A percentile compares a stretch with the other conserved stretches of the same genome.
Conservation (phyloP, 2,888 invertebrate species). For the Sussaba pulchella region DNA sequence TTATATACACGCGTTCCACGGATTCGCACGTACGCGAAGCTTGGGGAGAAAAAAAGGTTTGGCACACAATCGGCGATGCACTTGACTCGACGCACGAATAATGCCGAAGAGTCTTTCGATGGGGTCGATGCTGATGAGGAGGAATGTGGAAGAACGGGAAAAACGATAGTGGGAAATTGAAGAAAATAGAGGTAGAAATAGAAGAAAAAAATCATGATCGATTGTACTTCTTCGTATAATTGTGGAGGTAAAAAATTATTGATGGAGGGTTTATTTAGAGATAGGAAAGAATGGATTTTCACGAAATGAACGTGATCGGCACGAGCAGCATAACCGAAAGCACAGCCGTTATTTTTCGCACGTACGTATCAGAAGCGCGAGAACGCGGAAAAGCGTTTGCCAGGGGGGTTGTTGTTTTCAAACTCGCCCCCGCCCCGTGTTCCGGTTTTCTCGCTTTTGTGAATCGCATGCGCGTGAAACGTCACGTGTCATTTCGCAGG, state of each 20-base stretch:
- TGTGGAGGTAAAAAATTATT: too few species aligned
- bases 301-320: conserved; percentile 44
- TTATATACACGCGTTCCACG: conserved; percentile 31
- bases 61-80: too few species aligned
- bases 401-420: conserved; percentile 52
- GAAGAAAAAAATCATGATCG: too few species aligned
- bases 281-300: conserved; percentile 57
- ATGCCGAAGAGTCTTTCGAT: conserved; percentile 41
- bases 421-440: conserved; percentile 64
- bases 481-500: conserved; percentile 80
- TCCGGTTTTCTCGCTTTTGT: conserved; percentile 51
- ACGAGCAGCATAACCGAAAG: conserved; percentile 21
- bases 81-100: conserved; percentile 28
- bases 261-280: too few species aligned
- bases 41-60: too few species aligned
- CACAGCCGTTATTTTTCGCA: conserved; percentile 70
- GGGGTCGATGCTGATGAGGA: conserved; percentile 12
- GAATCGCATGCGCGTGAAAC: conserved; percentile 73
- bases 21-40: conserved; percentile 1
- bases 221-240: background rate
- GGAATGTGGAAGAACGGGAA: background rate
- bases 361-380: conserved; percentile 65
- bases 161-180: background rate
- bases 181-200: too few species aligned
- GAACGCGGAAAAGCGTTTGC: conserved; percentile 38